Base-by-base conservation (phyloP, 2,888 invertebrate genomes). In the Sturmia bella region DNA sequence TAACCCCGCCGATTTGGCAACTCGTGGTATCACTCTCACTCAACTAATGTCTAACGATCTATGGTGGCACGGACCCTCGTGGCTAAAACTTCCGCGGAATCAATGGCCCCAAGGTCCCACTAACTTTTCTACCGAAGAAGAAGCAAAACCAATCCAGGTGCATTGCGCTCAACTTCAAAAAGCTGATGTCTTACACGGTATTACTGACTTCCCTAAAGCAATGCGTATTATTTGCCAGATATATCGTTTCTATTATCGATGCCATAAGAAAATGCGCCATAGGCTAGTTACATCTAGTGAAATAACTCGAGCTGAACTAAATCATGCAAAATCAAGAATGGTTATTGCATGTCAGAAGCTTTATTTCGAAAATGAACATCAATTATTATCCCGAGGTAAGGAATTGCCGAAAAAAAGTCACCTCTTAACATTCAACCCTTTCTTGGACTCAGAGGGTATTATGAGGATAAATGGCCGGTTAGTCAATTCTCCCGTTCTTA, bases 401-500 rank as follows among this genome's bases (percentile, higher is more conserved):
- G 24, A 24, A 24, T 32, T 66, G 9, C 6, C 66, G 0, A 1
- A 21, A 0, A 66, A 66, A 66, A 66, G 66, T n/a, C 37, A 50
- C 21, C 52, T n/a, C n/a, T n/a, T n/a, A n/a, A n/a, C n/a, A n/a
- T n/a, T n/a, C n/a, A n/a, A n/a, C n/a, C n/a, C n/a, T n/a, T 66
- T 66, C 15, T 11, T 52, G 7, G 66, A 66, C 21, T 1, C n/a
- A 7, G 6, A 37, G 0, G 66, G 39, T 9, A 19, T 63, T 13
- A 63, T 63, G 17, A 27, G 63, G 27, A 19, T 63, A 21, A 66
- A 54, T n/a, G n/a, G n/a, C n/a, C n/a, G n/a, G n/a, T n/a, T n/a
- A n/a, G n/a, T n/a, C n/a, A n/a, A n/a, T n/a, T 68, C 52, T 0
- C 41, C 52, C 9, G 24, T 21, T 5, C n/a, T 54, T 1, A 68